Base-by-base conservation (phyloP, 2,113 vertebrate species). In the Tichodroma muraria region DNA sequence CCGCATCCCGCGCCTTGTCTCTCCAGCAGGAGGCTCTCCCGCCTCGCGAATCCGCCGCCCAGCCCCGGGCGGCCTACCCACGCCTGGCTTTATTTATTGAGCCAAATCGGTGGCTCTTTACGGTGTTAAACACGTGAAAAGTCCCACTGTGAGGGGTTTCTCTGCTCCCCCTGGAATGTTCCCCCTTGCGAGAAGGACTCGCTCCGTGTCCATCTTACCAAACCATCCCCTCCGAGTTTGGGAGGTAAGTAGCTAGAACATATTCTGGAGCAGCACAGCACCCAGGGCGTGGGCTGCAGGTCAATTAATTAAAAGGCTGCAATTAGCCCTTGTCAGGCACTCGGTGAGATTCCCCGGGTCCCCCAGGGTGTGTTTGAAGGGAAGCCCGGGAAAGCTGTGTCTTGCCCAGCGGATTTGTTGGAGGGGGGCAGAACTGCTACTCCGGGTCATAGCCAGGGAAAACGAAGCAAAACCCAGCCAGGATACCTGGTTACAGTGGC, bases 1-100 rank as follows among this genome's bases (percentile, higher is more conserved):
- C 53, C 8, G 4, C 31, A 54, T 42, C 47, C 31, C 19, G 44
- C 44, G 9, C 44, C 44, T 8, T 45, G 6, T 33, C 79, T 90
- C 57, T 89, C 88, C 97, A 95, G 91, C 89, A 89, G 98, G 82
- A 66, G 95, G 94, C 91, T 14, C 96, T 70, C 54, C 49, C 69
- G 73, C 52, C 80, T 17, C 94, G 35, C 37, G 8, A 52, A 97
- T 95, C 20, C 33, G 3, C 8, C 11, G 6, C 53, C 28, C n/a
- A 25, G 68, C 60, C 52, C 20, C 27, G 18, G 59, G 52, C 15
- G 4, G 16, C 33, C 40, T 33, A 45, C 24, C 20, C 21, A 9
- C 13, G 14, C 17, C 35, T n/a, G 14, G 6, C 52, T 60, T 25
- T 6, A 6, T 56, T 45, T 27, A 18, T 12, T 8, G 47, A 22